These are phyloP conservation scores for Alces alces DNA, from an alignment of 2,113 vertebrate genomes.

Conservation along the genomic window DNA sequence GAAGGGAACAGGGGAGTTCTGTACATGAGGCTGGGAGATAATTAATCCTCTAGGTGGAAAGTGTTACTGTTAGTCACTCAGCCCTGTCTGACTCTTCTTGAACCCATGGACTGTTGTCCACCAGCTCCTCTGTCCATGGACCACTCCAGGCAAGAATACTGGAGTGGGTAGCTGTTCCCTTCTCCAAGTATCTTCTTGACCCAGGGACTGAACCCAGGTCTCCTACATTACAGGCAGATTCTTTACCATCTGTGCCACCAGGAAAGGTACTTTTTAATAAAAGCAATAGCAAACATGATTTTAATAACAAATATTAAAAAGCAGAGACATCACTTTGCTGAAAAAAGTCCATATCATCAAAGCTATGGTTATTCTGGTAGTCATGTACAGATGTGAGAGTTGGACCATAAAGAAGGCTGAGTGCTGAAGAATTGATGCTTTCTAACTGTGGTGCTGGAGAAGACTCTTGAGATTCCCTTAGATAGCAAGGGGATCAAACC, in stretches of 20 bases:
- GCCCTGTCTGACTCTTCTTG: neutral
- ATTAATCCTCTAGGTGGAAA: neutral
- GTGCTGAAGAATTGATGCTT: neutral
- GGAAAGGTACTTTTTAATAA: conserved; percentile 49
- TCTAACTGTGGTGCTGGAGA: neutral
- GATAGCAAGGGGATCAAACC: neutral
- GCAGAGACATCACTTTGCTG: neutral
- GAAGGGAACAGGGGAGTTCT: neutral
- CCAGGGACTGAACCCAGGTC: neutral
- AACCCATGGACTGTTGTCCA: neutral
- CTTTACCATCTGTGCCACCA: neutral
- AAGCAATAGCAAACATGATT: neutral
- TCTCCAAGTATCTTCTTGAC: neutral
- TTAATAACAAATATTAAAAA: neutral
- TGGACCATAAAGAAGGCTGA: neutral
- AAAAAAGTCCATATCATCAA: neutral
- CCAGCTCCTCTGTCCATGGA: neutral
- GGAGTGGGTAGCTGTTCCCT: neutral
- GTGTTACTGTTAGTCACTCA: neutral
- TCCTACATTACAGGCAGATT: neutral
- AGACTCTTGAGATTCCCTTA: neutral
- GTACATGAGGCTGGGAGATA: neutral
- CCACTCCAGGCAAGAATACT: neutral
- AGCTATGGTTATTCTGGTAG: neutral
- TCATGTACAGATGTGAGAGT: neutral